Conservation (phyloP, 2,113 vertebrate species). For the Oxyura jamaicensis region DNA sequence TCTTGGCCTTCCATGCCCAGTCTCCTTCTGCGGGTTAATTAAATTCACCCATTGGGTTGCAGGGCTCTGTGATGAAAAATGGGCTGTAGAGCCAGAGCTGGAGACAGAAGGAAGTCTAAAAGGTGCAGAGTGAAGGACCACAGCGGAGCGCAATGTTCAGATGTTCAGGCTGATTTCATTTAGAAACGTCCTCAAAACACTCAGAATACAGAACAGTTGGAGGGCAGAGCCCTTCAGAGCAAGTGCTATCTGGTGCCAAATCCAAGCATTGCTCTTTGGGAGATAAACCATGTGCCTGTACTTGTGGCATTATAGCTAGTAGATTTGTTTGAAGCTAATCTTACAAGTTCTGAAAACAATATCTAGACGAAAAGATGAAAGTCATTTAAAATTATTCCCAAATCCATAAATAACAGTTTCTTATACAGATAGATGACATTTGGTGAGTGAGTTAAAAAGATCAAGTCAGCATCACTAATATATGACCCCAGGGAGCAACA, state of each 20-base stretch:
- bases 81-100: background rate
- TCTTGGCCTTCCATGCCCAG: background rate
- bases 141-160: background rate
- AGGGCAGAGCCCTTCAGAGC: background rate
- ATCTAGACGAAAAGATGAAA: background rate
- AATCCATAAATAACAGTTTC: background rate
- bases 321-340: constrained; percentile 9
- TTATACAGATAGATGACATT: background rate
- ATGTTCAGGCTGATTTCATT: constrained; percentile 7
- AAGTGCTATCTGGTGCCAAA: background rate
- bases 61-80: background rate
- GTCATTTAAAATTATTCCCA: background rate
- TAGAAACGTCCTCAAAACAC: background rate
- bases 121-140: background rate
- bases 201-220: background rate
- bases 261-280: background rate
- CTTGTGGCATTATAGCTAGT: background rate
- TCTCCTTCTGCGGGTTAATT: background rate
- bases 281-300: background rate
- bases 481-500: background rate
- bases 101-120: background rate
- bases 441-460: background rate
- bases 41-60: background rate
- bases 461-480: background rate
- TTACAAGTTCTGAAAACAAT: background rate